Conservation (phyloP, 2,797 vertebrate species). For the Poeciliopsis presidionis region DNA sequence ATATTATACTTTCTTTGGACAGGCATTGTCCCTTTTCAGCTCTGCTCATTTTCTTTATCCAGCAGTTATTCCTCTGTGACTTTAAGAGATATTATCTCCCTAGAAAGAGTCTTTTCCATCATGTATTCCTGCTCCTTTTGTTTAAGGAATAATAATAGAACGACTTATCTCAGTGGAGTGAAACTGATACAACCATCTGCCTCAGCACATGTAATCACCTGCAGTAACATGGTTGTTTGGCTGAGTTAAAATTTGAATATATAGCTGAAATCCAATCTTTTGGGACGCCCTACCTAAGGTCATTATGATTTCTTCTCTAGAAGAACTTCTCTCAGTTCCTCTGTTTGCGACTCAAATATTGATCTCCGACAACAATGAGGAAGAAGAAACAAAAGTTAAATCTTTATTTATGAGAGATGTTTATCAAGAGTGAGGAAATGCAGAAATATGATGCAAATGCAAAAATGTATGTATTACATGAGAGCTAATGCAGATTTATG, state of each 20-base stretch:
- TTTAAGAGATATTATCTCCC: neutral
- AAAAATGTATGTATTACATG: neutral
- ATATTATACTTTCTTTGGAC: neutral
- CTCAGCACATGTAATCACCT: neutral
- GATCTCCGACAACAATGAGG: neutral
- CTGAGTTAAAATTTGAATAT: too few relatives aligned
- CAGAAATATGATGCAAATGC: neutral
- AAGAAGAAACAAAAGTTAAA: neutral
- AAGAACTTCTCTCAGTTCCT: neutral
- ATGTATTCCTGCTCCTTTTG: neutral
- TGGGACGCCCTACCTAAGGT: neutral
- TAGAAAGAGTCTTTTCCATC: neutral
- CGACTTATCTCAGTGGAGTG: neutral
- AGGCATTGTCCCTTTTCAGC: neutral
- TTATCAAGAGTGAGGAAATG: neutral
- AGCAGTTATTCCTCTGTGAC: neutral
- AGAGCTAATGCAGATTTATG: neutral
- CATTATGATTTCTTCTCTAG: neutral
- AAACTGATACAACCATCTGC: neutral
- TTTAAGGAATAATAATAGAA: constrained; percentile 2
- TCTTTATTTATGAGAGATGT: neutral
- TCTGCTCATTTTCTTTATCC: neutral
- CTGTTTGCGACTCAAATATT: neutral
- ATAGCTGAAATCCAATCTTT: neutral
- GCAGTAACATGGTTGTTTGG: neutral